Percentiles rank a stretch among this genome's conserved stretches.
These are phyloP conservation scores for Hypocryptadius cinnamomeus DNA, from an alignment of 2,113 vertebrate genomes.

Conservation along the genomic window DNA sequence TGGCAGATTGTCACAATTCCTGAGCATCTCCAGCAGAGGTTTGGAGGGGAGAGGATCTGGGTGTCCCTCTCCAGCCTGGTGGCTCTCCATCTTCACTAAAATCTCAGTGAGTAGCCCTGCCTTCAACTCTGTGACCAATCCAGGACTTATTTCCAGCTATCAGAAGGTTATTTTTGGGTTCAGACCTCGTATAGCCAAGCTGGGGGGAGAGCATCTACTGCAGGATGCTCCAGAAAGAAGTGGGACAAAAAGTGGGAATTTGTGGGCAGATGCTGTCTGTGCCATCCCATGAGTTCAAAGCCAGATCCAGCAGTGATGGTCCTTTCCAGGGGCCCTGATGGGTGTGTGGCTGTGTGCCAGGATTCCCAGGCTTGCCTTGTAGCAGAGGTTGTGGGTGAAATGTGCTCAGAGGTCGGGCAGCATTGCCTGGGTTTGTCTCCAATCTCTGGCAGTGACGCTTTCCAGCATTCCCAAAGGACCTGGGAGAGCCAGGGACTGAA, in stretches of 20 bases:
- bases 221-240: not conserved
- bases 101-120: slow-evolving; percentile 78
- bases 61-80: slow-evolving; percentile 83
- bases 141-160: not conserved
- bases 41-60: slow-evolving; percentile 84
- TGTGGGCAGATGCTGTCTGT: not conserved
- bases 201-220: not conserved
- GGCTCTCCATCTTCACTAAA: slow-evolving; percentile 88
- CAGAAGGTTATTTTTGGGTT: not conserved
- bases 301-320: not conserved
- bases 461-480: not conserved
- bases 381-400: not conserved
- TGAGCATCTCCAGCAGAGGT: slow-evolving; percentile 84
- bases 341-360: not conserved
- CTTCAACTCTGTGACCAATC: not conserved
- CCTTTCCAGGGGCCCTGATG: fast-evolving
- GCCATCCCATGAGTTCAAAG: fast-evolving
- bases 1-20: slow-evolving; percentile 88
- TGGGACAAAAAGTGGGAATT: not conserved
- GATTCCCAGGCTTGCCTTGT: not conserved
- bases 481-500: not conserved
- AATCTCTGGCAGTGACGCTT: fast-evolving
- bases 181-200: not conserved
- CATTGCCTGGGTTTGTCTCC: not conserved
- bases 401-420: not conserved